Base-by-base conservation (phyloP, 1,140 invertebrate species). In the Leptinotarsa lineolata region DNA sequence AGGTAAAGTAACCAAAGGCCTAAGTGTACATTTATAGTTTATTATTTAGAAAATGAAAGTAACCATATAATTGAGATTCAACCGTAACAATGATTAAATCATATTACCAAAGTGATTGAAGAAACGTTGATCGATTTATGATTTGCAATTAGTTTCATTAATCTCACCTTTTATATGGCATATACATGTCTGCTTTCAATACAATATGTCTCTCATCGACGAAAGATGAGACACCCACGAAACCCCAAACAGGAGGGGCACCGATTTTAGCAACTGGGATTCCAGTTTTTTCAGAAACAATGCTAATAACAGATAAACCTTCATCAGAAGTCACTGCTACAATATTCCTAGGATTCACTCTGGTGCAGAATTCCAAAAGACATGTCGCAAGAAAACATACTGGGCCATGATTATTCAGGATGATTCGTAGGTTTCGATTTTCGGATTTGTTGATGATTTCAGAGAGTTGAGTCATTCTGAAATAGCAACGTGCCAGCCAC, bases 181-280 rank as follows among this genome's bases (percentile, higher is more conserved):
- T 76, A 76, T 85, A 84, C 22, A 79, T 75, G 73, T 86, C 81
- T 45, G 85, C 85, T 75, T 83, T 85, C 76, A 87, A 84, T 72
- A 86, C 77, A 59, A 85, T 86, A 65, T 83, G 85, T 60, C 78
- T 81, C 44, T 86, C 79, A 79, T 88, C 87, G 15, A 87, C 81
- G 60, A 86, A 84, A 66, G 86, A 83, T 77, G 87, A 86, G n/a
- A 86, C 79, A 24, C 86, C 87, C 1, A 86, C 81, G 77, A 87
- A 88, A 13, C 88, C 88, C 87, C 87, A 88, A 11, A 88, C 87
- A 46, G 88, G 87, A 6, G 88, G 86, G 68, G 85, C 86, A 79
- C 85, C 84, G 75, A 88, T 84, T 76, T 86, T 84, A 75, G 78
- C 79, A 58, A 85, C 72, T 2, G 84, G 81, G 8, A 86, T 77